These are phyloP conservation scores for Hormaphis cornu DNA, from an alignment of 1,140 invertebrate species.

Conservation along the genomic window DNA sequence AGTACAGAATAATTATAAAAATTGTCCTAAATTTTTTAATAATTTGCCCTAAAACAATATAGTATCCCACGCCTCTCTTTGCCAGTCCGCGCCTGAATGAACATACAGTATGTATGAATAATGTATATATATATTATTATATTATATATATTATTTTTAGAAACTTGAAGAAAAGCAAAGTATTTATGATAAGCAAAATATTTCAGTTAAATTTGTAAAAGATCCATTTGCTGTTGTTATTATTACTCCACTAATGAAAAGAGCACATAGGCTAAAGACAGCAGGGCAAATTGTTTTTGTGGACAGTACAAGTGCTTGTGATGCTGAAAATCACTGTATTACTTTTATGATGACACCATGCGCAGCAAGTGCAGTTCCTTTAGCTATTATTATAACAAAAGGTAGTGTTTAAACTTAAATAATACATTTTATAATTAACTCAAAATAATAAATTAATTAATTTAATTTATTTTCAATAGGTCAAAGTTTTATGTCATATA, in stretches of 20 bases:
- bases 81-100: too few species aligned
- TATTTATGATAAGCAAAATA: not conserved
- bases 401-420: not conserved
- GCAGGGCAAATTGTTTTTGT: not conserved
- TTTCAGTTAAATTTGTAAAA: not conserved
- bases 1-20: too few species aligned
- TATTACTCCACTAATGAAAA: conserved; percentile 5
- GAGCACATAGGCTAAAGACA: not conserved
- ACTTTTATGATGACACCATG: not conserved
- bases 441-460: not conserved
- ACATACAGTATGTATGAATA: not conserved
- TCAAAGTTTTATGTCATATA: not conserved
- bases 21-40: too few species aligned
- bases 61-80: too few species aligned
- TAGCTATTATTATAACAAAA: not conserved
- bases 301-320: not conserved
- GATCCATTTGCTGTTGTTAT: not conserved
- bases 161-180: not conserved
- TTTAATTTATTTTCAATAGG: not conserved
- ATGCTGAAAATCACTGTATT: conserved; percentile 1
- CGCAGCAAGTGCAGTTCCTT: not conserved
- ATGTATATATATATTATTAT: too few species aligned
- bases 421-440: not conserved
- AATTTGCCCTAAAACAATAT: too few species aligned
- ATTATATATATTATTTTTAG: not conserved